Conservation (phyloP, 2,113 vertebrate genomes). For the Channa maculata region DNA sequence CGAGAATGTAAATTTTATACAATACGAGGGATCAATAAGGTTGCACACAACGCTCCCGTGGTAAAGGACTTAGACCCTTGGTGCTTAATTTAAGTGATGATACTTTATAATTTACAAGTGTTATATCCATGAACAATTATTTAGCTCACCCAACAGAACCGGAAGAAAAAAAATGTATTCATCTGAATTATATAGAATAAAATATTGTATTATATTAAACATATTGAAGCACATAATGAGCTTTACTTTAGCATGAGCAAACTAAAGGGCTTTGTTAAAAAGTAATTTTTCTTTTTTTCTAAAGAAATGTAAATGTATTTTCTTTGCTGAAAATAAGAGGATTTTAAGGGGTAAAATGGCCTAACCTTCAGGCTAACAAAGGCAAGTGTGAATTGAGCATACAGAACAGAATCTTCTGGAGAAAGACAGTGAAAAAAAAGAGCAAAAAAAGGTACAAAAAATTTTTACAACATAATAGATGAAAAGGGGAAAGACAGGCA, state of each 20-base stretch:
- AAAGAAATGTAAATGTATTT: constrained; percentile 34
- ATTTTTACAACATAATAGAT: constrained; percentile 29
- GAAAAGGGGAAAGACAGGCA: constrained; percentile 51
- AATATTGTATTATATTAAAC: constrained; percentile 11
- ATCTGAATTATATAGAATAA: constrained; percentile 1
- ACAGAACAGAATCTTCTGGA: constrained; percentile 30
- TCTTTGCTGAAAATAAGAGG: constrained; percentile 48
- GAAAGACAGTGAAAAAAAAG: constrained; percentile 47
- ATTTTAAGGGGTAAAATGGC: constrained; percentile 50
- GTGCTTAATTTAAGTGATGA: not conserved
- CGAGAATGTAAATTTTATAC: too few relatives aligned
- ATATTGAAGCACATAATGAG: not conserved
- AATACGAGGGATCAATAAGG: too few relatives aligned
- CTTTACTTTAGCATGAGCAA: constrained; percentile 45
- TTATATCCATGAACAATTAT: not conserved
- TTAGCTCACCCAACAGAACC: constrained; percentile 1
- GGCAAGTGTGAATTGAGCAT: constrained; percentile 46
- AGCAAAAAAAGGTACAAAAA: constrained; percentile 19
- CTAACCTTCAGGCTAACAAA: constrained; percentile 66
- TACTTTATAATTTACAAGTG: constrained; percentile 6
- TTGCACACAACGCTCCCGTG: too few relatives aligned
- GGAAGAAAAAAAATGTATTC: constrained; percentile 16
- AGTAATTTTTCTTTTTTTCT: not conserved
- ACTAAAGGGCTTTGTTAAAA: constrained; percentile 28
- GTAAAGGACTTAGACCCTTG: too few relatives aligned